Percentiles rank a stretch among this genome's conserved stretches.
These are phyloP conservation scores for Phalacrocorax aristotelis DNA, from an alignment of 2,113 vertebrate species.

Conservation along the genomic window DNA sequence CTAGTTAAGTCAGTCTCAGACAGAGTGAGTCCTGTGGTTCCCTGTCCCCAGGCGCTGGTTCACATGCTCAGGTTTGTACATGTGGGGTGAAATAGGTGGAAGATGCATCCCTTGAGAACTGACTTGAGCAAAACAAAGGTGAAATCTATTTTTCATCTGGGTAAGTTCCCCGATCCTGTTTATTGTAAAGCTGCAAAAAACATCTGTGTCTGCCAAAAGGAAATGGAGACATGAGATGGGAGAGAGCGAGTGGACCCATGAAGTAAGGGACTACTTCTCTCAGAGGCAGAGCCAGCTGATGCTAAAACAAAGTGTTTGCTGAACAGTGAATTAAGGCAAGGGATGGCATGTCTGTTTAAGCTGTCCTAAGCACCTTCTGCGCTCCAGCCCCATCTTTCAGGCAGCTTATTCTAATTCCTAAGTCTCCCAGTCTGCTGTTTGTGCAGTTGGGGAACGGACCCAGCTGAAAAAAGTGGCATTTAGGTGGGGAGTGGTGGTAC, in stretches of 20 bases:
- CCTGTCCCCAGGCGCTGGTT: neutral
- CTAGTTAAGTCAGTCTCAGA: neutral
- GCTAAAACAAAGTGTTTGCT: neutral
- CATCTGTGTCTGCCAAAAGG: neutral
- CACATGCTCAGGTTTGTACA: rapidly evolving
- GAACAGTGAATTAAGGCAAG: neutral
- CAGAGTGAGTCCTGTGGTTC: neutral
- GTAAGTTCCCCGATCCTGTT: neutral
- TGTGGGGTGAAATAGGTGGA: neutral
- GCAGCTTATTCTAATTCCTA: neutral
- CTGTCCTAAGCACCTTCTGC: neutral
- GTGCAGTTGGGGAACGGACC: neutral
- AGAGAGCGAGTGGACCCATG: neutral
- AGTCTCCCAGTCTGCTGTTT: neutral
- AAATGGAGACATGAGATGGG: neutral
- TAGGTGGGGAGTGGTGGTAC: neutral
- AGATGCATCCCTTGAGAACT: neutral
- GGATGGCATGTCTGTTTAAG: neutral
- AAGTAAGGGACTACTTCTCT: neutral
- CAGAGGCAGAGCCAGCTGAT: neutral
- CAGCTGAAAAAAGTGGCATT: neutral
- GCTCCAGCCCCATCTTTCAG: neutral
- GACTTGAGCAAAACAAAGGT: neutral
- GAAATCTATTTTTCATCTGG: neutral
- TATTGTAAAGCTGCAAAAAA: neutral